Base-by-base conservation (phyloP, 37 sponge, comb jelly and placozoan genomes). In the Petrosia ficiformis region DNA sequence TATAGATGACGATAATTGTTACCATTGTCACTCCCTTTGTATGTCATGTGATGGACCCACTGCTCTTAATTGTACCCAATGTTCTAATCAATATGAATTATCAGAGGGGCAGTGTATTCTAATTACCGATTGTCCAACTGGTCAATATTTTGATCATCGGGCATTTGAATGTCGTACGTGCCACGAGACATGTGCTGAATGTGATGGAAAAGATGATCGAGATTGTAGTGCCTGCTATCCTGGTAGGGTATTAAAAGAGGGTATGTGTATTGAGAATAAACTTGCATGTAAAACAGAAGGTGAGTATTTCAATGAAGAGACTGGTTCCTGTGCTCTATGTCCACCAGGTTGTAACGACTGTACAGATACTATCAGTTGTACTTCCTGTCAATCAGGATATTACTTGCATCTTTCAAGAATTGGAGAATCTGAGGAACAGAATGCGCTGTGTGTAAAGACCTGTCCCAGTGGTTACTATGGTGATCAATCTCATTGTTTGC, bases 11-110 rank as follows among this genome's bases (percentile, higher is more conserved):
- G 63, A 70, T 1, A 65, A 72, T 30, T 89, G 90, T 76, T 38
- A 43, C 33, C 54, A 73, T 0, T 90, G 91, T 75, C 79, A 85
- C 37, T 37, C 36, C 14, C 71, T 79, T n/a, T 90, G 91, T 28
- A 57, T 81, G 21, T 59, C 66, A 22, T 90, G 91, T 48, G 59
- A 39, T 74, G 91, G 91, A 16, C 74, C 79, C 2, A 43, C 21
- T 4, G 60, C 32, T 16, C 33, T 42, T 16, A 28, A 73, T 25
- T 90, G 91, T 30, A 85, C 70, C 38, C 37, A 65, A 4, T 89
- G 90, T 56, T 77, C 76, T 2, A 11, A 43, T 21, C 83, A 88
- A 34, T 74, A 74, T 43, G 11, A n/a, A 4, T 69, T 78, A 22
- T 33, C 56, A 21, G 34, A 77, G 22, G 77, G 79, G 2, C 22